phyloP scores from a whole-genome alignment of 1,140 invertebrate species.

The Leptinotarsa defecta region DNA sequence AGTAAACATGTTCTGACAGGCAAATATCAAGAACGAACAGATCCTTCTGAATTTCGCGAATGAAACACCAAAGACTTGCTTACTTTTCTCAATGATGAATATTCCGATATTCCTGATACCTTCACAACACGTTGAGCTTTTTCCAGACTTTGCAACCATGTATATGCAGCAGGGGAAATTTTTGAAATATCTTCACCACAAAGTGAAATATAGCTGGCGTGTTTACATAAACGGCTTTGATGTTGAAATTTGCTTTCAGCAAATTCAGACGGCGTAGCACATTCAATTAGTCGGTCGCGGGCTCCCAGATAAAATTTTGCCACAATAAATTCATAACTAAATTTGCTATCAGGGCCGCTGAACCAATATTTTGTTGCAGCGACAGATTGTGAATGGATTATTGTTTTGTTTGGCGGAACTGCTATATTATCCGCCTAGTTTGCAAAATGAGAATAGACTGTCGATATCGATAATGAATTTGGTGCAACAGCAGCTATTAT shows the following conservation, averaged over 20 bases:
- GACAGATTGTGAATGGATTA: no score
- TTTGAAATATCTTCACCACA: constrained; percentile 1
- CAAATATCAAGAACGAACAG: neutral
- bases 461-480: no score
- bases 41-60: neutral
- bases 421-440: no score
- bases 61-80: neutral
- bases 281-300: neutral
- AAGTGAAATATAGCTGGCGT: neutral
- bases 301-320: neutral
- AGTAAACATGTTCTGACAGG: neutral
- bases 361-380: no score
- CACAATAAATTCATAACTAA: no score
- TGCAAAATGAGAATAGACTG: no score
- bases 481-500: no score
- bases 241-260: constrained; percentile 2
- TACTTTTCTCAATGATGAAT: neutral
- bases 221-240: constrained; percentile 8
- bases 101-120: neutral
- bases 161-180: neutral
- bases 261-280: neutral
- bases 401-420: no score
- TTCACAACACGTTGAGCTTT: neutral
- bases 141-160: neutral
- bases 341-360: no score